Percentiles rank a stretch among this genome's conserved stretches.
Evolutionary conservation across 2,888 invertebrate species (phyloP).

Genomic region (Hesperia comma): DNA sequence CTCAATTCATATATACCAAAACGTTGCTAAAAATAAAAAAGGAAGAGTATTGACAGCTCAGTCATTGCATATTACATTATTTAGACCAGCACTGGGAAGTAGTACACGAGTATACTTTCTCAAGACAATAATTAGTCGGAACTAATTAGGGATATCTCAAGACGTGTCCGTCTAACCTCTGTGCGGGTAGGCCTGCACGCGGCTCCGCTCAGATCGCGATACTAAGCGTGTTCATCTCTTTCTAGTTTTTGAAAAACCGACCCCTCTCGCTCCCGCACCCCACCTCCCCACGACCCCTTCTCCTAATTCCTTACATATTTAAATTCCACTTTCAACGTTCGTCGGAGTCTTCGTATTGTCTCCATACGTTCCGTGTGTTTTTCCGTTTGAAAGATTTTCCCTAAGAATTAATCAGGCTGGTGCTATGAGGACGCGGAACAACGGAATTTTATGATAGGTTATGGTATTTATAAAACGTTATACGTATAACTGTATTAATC

Average conservation of each 20-base stretch:
- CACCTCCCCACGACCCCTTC: constrained; percentile 52
- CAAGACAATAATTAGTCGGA: background rate
- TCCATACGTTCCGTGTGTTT: constrained; percentile 70
- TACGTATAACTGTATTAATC: too few species aligned
- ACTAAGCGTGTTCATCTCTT: constrained; percentile 84
- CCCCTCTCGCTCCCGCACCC: constrained; percentile 46
- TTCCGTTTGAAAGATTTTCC: constrained; percentile 46
- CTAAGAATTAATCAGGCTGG: constrained; percentile 39
- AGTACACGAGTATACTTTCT: too few species aligned
- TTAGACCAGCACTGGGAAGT: too few species aligned
- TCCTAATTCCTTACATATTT: constrained; percentile 84
- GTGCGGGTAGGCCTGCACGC: constrained; percentile 47
- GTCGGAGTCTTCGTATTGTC: constrained; percentile 78
- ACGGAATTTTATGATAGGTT: background rate
- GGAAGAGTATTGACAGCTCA: too few species aligned
- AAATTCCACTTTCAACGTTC: constrained; percentile 80
- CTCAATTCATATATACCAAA: too few species aligned
- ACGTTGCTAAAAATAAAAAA: too few species aligned
- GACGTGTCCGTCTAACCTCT: constrained; percentile 56
- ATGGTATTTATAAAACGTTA: too few species aligned
- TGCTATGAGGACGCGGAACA: background rate
- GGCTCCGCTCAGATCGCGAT: constrained; percentile 74
- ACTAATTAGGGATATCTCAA: constrained; percentile 51
- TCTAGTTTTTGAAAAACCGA: constrained; percentile 82
- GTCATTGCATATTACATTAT: too few species aligned